phyloP scores from a whole-genome alignment of 1,140 invertebrate genomes.

The Penaeus chinensis region DNA sequence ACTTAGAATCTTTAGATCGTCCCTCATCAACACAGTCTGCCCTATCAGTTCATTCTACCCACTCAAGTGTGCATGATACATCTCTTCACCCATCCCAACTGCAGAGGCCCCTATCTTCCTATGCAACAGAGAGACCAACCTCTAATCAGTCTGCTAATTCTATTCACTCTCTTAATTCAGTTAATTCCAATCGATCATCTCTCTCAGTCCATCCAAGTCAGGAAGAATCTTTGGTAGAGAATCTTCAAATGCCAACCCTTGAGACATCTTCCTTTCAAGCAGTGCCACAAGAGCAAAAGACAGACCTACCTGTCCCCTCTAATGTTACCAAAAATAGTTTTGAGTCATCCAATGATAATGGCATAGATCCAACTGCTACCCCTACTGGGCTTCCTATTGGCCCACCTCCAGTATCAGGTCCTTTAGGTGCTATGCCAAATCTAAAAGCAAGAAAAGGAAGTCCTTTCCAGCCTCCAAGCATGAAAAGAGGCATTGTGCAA shows the following conservation, averaged over 20 bases:
- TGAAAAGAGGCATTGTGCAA: background rate
- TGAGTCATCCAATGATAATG: slow-evolving; percentile 8
- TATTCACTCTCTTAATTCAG: slow-evolving; percentile 52
- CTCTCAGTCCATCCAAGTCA: slow-evolving; percentile 32
- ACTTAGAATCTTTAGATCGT: background rate
- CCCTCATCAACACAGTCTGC: slow-evolving; percentile 30
- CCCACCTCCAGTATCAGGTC: slow-evolving; percentile 46
- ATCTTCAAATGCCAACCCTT: background rate
- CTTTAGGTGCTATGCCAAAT: slow-evolving; percentile 38
- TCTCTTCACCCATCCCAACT: slow-evolving; percentile 7
- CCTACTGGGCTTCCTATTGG: slow-evolving; percentile 11
- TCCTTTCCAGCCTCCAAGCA: slow-evolving; percentile 55
- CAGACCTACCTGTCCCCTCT: background rate
- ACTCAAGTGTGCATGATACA: background rate
- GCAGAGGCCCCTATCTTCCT: slow-evolving; percentile 32
- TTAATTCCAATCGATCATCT: slow-evolving; percentile 37
- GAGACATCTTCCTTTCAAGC: background rate
- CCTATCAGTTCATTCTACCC: slow-evolving; percentile 4
- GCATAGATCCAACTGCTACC: slow-evolving; percentile 17
- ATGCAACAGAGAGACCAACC: slow-evolving; percentile 31
- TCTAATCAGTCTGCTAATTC: slow-evolving; percentile 60
- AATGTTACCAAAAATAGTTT: background rate
- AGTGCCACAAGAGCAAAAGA: background rate
- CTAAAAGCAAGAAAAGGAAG: slow-evolving; percentile 53
- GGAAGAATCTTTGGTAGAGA: slow-evolving; percentile 30